These are phyloP conservation scores for Nothocercus nigrocapillus DNA, from an alignment of 2,113 vertebrate genomes.

Conservation along the genomic window DNA sequence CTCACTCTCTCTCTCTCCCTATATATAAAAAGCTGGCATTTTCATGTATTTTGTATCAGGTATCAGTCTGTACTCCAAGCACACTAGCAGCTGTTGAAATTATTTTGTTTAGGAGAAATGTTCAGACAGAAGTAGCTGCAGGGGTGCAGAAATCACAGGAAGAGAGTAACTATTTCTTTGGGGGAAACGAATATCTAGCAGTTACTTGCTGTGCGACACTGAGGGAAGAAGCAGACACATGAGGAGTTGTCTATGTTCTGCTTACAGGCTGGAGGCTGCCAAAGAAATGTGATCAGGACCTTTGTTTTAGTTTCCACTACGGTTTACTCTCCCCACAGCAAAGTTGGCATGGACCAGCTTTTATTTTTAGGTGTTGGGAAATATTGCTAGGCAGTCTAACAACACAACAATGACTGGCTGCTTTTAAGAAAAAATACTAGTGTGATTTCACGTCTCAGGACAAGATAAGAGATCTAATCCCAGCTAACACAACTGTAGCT, in stretches of 20 bases:
- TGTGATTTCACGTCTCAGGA: neutral
- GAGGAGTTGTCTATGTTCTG: conserved; percentile 34
- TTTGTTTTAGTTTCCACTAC: neutral
- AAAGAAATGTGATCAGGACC: conserved; percentile 33
- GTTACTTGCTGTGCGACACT: neutral
- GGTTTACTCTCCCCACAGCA: conserved; percentile 38
- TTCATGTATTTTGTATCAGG: neutral
- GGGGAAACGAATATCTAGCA: conserved; percentile 22
- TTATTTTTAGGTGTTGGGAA: conserved; percentile 14
- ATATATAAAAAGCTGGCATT: neutral
- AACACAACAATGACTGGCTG: neutral
- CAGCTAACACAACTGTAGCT: neutral
- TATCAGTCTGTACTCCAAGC: neutral
- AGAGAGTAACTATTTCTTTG: neutral
- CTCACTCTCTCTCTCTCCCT: neutral
- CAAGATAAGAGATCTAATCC: neutral
- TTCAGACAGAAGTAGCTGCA: neutral
- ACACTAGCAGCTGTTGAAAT: neutral
- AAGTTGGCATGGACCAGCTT: neutral
- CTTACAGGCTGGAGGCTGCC: neutral
- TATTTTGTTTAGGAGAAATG: neutral
- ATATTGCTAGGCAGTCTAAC: conserved; percentile 18
- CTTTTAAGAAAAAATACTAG: neutral
- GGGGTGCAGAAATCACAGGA: neutral
- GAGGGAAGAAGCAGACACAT: neutral